Conservation (phyloP, 2,797 vertebrate species). For the Tympanoctomys barrerae region DNA sequence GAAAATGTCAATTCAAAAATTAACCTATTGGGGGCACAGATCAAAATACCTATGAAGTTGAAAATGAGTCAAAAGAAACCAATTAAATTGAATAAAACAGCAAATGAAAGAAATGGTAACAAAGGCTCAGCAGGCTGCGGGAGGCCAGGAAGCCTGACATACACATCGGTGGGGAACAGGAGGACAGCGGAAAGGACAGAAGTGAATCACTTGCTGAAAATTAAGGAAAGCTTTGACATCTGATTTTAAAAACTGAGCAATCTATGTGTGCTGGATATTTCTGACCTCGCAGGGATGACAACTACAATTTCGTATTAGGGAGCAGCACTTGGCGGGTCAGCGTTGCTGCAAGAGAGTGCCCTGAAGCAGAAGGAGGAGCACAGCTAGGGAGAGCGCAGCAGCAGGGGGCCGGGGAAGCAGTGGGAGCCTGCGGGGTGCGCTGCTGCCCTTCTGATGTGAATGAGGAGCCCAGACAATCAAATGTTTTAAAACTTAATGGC, state of each 20-base stretch:
- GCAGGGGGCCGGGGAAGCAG: neutral
- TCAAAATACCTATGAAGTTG: neutral
- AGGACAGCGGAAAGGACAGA: neutral
- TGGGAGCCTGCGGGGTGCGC: neutral
- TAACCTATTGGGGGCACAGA: neutral
- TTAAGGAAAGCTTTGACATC: neutral
- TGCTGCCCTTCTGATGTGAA: neutral
- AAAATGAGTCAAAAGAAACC: slow-evolving; percentile 33
- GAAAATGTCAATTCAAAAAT: neutral
- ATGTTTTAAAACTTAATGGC: neutral
- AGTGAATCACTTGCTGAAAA: neutral
- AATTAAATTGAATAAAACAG: neutral
- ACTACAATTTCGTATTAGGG: neutral
- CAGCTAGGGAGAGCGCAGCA: neutral
- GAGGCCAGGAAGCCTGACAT: neutral
- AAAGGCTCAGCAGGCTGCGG: neutral
- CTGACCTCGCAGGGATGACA: neutral
- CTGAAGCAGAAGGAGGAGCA: neutral
- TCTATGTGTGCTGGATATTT: neutral
- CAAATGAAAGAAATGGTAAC: neutral
- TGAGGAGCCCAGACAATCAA: neutral
- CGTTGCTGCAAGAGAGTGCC: neutral
- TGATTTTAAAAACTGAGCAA: neutral
- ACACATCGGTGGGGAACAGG: neutral
- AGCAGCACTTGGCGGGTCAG: neutral